Conservation (phyloP, 2,797 vertebrate genomes). For the Dromococcyx pavoninus region DNA sequence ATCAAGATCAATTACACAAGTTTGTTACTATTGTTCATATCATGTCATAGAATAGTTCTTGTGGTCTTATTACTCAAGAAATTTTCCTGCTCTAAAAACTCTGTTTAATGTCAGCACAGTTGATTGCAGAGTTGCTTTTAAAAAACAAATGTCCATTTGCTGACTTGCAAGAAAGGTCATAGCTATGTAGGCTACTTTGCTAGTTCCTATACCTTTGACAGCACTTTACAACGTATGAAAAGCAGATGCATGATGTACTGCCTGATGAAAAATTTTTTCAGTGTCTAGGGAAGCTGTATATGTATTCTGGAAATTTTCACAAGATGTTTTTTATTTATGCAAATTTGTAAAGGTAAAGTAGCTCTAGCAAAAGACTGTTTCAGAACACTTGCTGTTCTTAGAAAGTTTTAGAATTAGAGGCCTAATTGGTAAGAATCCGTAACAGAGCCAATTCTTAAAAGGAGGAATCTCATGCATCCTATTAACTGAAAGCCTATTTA, state of each 20-base stretch:
- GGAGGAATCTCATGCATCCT: neutral
- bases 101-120: neutral
- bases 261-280: neutral
- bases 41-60: neutral
- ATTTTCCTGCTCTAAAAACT: neutral
- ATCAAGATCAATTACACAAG: too few relatives aligned
- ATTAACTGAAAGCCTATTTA: neutral
- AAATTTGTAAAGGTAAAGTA: neutral
- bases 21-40: neutral
- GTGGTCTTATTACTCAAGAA: neutral
- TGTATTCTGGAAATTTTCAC: neutral
- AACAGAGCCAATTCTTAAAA: neutral
- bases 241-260: neutral
- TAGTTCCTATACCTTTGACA: neutral
- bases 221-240: neutral
- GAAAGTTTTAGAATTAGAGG: neutral
- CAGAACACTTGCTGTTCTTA: neutral
- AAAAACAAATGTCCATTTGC: neutral
- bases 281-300: neutral
- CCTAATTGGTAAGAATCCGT: neutral
- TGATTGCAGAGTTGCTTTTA: slow-evolving; percentile 1
- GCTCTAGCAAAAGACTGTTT: neutral
- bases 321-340: neutral
- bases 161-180: neutral
- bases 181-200: neutral